phyloP scores from a whole-genome alignment of 2,113 vertebrate species.

The Trogon melanurus region DNA sequence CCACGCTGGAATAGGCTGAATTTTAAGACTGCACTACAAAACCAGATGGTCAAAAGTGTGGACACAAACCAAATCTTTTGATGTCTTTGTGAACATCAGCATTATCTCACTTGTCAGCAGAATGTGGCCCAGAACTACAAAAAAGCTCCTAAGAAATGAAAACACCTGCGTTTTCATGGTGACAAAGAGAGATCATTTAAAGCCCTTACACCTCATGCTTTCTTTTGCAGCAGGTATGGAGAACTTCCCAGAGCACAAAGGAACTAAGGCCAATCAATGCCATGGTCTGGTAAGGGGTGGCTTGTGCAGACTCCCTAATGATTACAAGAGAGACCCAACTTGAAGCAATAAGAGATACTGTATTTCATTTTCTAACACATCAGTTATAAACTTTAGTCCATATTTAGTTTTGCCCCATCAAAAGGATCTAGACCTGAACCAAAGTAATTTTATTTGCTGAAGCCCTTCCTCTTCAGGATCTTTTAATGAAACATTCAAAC shows the following conservation, averaged over 20 bases:
- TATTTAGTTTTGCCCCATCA: not conserved
- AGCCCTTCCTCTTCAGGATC: not conserved
- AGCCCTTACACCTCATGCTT: not conserved
- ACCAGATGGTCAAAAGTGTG: not conserved
- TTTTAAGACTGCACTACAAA: not conserved
- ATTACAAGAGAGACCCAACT: not conserved
- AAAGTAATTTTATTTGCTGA: not conserved
- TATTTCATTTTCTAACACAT: not conserved
- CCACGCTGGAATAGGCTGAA: not conserved
- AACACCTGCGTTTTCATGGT: not conserved
- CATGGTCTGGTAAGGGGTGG: not conserved
- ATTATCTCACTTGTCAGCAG: not conserved
- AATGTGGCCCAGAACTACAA: not conserved
- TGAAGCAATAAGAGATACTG: not conserved
- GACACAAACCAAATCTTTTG: not conserved
- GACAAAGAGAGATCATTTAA: not conserved
- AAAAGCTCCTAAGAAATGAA: not conserved
- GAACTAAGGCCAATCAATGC: not conserved
- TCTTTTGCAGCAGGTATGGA: not conserved
- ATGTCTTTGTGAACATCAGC: not conserved
- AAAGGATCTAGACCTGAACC: not conserved
- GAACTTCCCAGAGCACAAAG: not conserved
- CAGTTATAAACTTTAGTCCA: not conserved
- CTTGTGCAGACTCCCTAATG: not conserved
- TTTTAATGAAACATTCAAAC: not conserved